Base-by-base conservation (phyloP, 2,113 vertebrate species). In the Conger conger region DNA sequence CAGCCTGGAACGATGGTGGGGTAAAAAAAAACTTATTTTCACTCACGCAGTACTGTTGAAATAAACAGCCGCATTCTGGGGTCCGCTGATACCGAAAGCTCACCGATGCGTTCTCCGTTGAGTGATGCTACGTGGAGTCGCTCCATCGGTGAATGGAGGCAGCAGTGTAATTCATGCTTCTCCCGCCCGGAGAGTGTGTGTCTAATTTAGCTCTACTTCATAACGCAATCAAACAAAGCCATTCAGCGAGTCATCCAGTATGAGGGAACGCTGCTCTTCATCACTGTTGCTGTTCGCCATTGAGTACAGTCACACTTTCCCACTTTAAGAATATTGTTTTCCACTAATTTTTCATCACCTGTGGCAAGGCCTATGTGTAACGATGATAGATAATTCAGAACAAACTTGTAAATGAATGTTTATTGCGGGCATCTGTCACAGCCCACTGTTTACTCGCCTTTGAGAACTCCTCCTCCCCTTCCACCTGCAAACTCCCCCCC, bases 391-490 rank as follows among this genome's bases (percentile, higher is more conserved):
- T 37, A 42, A 40, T 17, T 68, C n/a, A 40, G 78, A 8, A 42
- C 38, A n/a, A n/a, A 15, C 20, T 80, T 80, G 63, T 18, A 53
- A 81, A 81, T 76, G 63, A 50, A 40, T 42, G 23, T 36, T 85
- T 57, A 86, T 79, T 33, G 20, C 18, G 80, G 45, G 45, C 17
- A 45, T 82, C 78, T 38, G 57, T 82, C 54, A 37, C 60, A 79
- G 63, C 37, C 81, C 83, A 83, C 73, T 84, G 79, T 89, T 85
- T 83, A 27, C 68, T 83, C 45, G 18, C 57, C 73, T 63, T 37
- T 89, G 84, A 3, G 88, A 81, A 83, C 87, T 68, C 85, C 76
- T 50, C n/a, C 57, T 27, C 20, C 35, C 53, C 73, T 50, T 63
- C 57, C 23, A 63, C 57, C 57, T 63, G 57, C 57, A 63, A 3